phyloP scores from a whole-genome alignment of 2,888 invertebrate genomes.

The Helicoverpa assulta region DNA sequence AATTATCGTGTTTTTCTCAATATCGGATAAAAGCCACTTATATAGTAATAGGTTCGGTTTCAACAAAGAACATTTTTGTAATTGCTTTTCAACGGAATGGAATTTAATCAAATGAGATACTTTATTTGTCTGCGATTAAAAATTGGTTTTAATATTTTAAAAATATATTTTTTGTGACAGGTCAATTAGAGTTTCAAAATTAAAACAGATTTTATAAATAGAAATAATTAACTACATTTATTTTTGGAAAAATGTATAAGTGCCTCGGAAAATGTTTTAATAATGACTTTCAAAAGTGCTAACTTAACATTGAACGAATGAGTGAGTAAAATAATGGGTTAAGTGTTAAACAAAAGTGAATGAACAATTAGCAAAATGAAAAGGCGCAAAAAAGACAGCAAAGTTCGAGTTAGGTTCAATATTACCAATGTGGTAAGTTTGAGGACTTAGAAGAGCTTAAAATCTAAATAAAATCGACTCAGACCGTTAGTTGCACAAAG shows the following conservation, averaged over 20 bases:
- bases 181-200: neutral
- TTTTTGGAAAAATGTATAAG: constrained; percentile 9
- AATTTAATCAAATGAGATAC: constrained; percentile 1
- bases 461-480: neutral
- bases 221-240: neutral
- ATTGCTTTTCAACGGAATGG: neutral
- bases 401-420: constrained; percentile 80
- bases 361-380: constrained; percentile 73
- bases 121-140: neutral
- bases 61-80: neutral
- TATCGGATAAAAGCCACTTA: neutral
- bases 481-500: too few species aligned
- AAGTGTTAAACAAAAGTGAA: constrained; percentile 42
- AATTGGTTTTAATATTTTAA: neutral
- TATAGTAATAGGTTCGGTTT: neutral
- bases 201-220: neutral
- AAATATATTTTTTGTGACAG: neutral
- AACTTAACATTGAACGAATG: constrained; percentile 10
- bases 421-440: constrained; percentile 78
- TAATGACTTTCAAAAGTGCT: constrained; percentile 7
- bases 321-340: constrained; percentile 52
- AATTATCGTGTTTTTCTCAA: neutral
- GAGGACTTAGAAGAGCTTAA: neutral
- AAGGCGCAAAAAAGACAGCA: constrained; percentile 78
- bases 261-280: neutral